Conservation (phyloP, 1,140 invertebrate species). For the Panonychus citri region DNA sequence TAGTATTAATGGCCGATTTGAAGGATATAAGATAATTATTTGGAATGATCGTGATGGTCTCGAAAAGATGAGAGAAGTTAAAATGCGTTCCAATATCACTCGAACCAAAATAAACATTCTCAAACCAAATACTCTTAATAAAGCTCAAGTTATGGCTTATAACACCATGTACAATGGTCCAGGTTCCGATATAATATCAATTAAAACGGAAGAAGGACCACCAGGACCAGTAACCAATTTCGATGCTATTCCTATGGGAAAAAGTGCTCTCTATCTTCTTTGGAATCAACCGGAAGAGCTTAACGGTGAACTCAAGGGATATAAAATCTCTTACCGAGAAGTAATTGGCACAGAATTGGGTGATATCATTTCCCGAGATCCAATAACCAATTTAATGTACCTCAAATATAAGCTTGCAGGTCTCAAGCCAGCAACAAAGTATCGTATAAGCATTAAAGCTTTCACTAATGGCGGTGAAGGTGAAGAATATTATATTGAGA, state of each 20-base stretch:
- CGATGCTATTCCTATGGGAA: constrained; percentile 59
- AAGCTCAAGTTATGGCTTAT: constrained; percentile 62
- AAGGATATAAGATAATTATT: constrained; percentile 82
- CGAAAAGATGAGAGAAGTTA: constrained; percentile 46
- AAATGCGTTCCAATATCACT: constrained; percentile 45
- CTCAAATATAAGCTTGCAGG: constrained; percentile 61
- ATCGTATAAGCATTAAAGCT: constrained; percentile 53
- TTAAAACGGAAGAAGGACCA: constrained; percentile 23
- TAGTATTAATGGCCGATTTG: constrained; percentile 59
- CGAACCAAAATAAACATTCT: constrained; percentile 55
- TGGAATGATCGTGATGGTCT: constrained; percentile 52
- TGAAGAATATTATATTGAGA: constrained; percentile 21
- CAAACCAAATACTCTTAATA: constrained; percentile 68
- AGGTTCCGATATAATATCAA: constrained; percentile 32
- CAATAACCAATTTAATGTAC: constrained; percentile 46
- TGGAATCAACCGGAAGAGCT: constrained; percentile 81
- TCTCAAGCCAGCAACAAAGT: constrained; percentile 59
- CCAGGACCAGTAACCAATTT: constrained; percentile 67
- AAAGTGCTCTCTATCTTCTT: constrained; percentile 56
- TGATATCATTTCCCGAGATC: constrained; percentile 40
- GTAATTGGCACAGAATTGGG: constrained; percentile 27
- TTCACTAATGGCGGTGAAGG: constrained; percentile 61
- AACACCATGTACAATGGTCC: constrained; percentile 76
- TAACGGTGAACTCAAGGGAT: constrained; percentile 77
- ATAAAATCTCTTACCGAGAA: constrained; percentile 67